Evolutionary conservation across 2,888 invertebrate genomes (phyloP).

Genomic region (Ellobium chinense): DNA sequence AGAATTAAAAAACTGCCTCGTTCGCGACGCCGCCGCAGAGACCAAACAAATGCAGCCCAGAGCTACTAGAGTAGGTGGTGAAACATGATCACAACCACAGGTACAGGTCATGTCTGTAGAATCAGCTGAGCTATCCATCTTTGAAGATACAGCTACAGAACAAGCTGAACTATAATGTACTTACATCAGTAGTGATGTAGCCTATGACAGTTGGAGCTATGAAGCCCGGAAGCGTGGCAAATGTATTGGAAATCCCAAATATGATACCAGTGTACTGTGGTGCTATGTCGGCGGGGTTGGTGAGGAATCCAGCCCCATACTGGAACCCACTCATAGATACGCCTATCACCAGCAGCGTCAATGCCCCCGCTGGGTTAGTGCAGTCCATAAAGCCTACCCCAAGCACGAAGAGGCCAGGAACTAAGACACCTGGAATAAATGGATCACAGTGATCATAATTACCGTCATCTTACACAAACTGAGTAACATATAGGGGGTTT

Average conservation of each 20-base stretch:
- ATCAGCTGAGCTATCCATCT: no score
- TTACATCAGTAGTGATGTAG: conserved; percentile 63
- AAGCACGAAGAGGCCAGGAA: conserved; percentile 64
- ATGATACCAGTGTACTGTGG: conserved; percentile 72
- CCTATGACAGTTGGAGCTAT: conserved; percentile 70
- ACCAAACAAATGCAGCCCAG: no score
- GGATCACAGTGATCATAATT: no score
- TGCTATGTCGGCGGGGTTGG: conserved; percentile 75
- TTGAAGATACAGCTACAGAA: no score
- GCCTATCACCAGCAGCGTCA: conserved; percentile 62
- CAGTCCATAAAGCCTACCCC: conserved; percentile 64
- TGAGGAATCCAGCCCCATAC: conserved; percentile 67
- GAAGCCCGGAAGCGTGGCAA: conserved; percentile 71
- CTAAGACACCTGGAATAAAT: conserved; percentile 56
- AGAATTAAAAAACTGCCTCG: no score
- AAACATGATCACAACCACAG: no score
- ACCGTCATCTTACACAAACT: no score
- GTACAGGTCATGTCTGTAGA: no score
- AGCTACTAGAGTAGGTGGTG: no score
- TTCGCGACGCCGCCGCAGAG: no score
- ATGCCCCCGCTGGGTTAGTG: conserved; percentile 55
- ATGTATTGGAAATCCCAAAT: conserved; percentile 71
- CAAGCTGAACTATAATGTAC: no score
- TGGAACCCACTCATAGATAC: conserved; percentile 67
- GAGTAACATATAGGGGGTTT: no score